Conservation (phyloP, 64 coral and sea anemone species). For the Platygyra sinensis region DNA sequence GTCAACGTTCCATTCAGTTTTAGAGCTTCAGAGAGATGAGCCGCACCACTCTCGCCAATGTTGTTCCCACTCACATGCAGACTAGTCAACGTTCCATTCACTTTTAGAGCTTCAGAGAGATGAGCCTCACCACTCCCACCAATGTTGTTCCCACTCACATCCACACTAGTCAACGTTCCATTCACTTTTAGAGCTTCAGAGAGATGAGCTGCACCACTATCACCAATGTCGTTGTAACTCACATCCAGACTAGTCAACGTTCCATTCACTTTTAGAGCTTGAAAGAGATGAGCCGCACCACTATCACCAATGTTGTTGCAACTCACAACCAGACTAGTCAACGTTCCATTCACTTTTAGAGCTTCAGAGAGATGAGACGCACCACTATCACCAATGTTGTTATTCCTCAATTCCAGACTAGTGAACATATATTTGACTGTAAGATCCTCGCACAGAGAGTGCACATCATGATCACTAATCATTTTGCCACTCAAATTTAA, state of each 20-base stretch:
- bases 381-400: neutral
- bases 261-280: neutral
- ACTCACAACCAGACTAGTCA: neutral
- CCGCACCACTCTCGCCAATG: neutral
- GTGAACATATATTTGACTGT: neutral
- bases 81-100: neutral
- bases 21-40: too few species aligned
- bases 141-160: neutral
- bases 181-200: neutral
- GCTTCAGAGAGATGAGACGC: neutral
- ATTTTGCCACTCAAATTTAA: neutral
- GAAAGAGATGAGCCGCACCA: neutral
- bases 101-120: neutral
- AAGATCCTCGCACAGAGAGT: neutral
- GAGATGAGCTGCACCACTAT: neutral
- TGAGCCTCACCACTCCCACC: neutral
- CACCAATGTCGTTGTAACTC: neutral
- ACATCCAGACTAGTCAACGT: neutral
- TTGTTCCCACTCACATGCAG: neutral
- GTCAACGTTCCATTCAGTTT: too few species aligned
- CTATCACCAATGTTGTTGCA: neutral
- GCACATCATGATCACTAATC: neutral
- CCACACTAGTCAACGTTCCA: neutral
- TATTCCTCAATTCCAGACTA: neutral
- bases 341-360: neutral